Evolutionary conservation across 1,140 invertebrate species (phyloP).

Genomic region (Drosophila seguyi): DNA sequence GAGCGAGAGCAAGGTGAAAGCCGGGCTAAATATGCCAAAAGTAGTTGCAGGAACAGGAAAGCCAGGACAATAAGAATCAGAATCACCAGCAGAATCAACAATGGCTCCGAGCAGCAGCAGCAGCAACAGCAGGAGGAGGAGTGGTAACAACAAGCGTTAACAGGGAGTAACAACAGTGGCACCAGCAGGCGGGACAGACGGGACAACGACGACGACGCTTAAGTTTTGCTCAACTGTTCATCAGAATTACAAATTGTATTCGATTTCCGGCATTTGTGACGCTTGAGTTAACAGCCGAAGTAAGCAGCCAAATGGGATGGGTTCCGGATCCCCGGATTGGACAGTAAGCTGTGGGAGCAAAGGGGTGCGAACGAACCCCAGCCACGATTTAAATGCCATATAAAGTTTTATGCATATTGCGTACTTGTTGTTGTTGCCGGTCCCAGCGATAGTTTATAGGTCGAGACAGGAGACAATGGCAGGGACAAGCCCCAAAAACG

Average conservation of each 20-base stretch:
- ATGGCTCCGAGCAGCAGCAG: constrained; percentile 27
- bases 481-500: constrained; percentile 49
- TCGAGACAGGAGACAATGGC: constrained; percentile 28
- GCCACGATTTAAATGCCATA: constrained; percentile 77
- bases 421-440: constrained; percentile 71
- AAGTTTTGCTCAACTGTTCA: constrained; percentile 79
- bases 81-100: constrained; percentile 52
- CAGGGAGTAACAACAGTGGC: constrained; percentile 10
- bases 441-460: constrained; percentile 56
- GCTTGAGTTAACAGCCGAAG: constrained; percentile 82
- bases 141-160: constrained; percentile 23
- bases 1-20: constrained; percentile 49
- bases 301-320: constrained; percentile 59
- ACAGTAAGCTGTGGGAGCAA: constrained; percentile 2
- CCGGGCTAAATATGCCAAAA: constrained; percentile 55
- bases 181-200: constrained; percentile 46
- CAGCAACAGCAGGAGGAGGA: constrained; percentile 9
- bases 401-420: constrained; percentile 81
- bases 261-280: constrained; percentile 84
- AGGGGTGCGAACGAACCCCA: constrained; percentile 34
- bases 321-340: constrained; percentile 12
- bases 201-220: constrained; percentile 55
- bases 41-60: constrained; percentile 56
- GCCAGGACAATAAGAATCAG: constrained; percentile 52
- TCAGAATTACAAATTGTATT: constrained; percentile 85